phyloP scores from a whole-genome alignment of 2,888 invertebrate species.

The Leptinotarsa peninsularis region DNA sequence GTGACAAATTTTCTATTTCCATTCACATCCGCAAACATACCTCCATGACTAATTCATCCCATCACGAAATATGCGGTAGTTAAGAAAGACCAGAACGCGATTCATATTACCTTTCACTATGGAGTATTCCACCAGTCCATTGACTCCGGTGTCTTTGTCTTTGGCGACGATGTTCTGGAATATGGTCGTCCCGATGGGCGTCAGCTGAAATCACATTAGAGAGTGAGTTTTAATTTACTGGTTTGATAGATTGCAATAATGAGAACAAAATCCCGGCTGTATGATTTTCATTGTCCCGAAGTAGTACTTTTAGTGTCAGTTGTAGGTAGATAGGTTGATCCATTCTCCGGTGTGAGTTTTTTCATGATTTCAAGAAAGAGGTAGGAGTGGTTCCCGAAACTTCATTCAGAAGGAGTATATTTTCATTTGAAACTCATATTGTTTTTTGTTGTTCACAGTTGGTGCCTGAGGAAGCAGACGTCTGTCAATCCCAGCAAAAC shows the following conservation, averaged over 20 bases:
- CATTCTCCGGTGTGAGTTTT: too few relatives aligned
- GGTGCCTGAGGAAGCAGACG: too few relatives aligned
- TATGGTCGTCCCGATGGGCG: slow-evolving; percentile 87
- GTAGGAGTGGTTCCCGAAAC: too few relatives aligned
- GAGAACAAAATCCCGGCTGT: too few relatives aligned
- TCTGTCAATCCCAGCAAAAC: too few relatives aligned
- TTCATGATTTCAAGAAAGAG: too few relatives aligned
- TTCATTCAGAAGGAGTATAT: too few relatives aligned
- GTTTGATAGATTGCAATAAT: neutral
- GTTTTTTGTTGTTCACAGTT: too few relatives aligned
- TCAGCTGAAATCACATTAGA: slow-evolving; percentile 73
- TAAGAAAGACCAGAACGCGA: neutral
- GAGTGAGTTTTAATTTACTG: slow-evolving; percentile 17
- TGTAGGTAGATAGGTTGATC: too few relatives aligned
- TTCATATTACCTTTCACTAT: slow-evolving; percentile 75
- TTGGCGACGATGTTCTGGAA: slow-evolving; percentile 84
- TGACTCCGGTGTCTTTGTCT: slow-evolving; percentile 89
- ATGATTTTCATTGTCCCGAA: too few relatives aligned
- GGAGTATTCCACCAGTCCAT: slow-evolving; percentile 89
- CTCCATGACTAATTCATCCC: neutral
- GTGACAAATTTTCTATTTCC: neutral
- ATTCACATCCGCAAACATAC: neutral
- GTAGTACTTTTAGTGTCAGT: too few relatives aligned
- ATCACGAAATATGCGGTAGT: neutral
- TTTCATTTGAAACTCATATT: too few relatives aligned